These are phyloP conservation scores for Machimus atricapillus DNA, from an alignment of 2,888 invertebrate species.

Conservation along the genomic window DNA sequence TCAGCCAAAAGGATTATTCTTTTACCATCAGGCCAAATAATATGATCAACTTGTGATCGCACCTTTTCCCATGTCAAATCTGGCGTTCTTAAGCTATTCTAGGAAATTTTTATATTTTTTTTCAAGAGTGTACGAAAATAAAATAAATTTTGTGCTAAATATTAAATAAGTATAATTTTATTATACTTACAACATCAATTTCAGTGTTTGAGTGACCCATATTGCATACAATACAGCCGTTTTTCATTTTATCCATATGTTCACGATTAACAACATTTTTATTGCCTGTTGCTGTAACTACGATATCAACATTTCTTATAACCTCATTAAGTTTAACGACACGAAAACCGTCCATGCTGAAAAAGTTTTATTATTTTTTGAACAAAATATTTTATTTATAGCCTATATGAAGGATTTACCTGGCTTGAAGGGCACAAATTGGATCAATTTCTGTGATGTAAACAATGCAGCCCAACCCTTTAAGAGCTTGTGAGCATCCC, in stretches of 20 bases:
- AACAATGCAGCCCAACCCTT: slow-evolving; percentile 91
- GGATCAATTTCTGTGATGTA: slow-evolving; percentile 94
- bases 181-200: slow-evolving; percentile 81
- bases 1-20: slow-evolving; percentile 92
- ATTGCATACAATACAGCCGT: slow-evolving; percentile 93
- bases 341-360: slow-evolving; percentile 90
- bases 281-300: slow-evolving; percentile 97
- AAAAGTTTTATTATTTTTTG: background rate
- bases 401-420: slow-evolving; percentile 62
- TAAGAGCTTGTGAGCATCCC: slow-evolving; percentile 93
- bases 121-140: background rate
- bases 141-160: background rate
- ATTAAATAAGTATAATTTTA: background rate
- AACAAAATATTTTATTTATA: background rate
- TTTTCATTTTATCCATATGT: slow-evolving; percentile 97
- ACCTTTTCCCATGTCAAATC: slow-evolving; percentile 98
- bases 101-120: slow-evolving; percentile 34
- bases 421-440: slow-evolving; percentile 95
- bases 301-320: slow-evolving; percentile 89
- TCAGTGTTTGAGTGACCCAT: slow-evolving; percentile 98
- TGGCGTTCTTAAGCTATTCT: slow-evolving; percentile 89
- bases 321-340: slow-evolving; percentile 96
- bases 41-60: slow-evolving; percentile 96
- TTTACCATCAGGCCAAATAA: slow-evolving; percentile 98
- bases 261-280: slow-evolving; percentile 95